Percentiles rank a stretch among this genome's conserved stretches.
Conservation (phyloP, 2,113 vertebrate species). For the Cyanoramphus novaezelandiae region DNA sequence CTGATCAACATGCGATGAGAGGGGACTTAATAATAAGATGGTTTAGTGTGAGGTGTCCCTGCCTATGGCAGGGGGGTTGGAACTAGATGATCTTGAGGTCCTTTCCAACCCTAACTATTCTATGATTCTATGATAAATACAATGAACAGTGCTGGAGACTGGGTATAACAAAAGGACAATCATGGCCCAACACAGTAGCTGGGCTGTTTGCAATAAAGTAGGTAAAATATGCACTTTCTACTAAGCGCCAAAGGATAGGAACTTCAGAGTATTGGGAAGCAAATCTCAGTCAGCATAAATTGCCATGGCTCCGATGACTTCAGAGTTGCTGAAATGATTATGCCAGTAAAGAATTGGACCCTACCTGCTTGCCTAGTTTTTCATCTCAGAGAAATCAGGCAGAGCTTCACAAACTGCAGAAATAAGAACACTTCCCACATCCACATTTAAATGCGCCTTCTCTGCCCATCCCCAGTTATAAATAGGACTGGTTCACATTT, state of each 20-base stretch:
- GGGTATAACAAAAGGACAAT: not conserved
- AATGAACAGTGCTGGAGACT: not conserved
- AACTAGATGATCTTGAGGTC: too few relatives aligned
- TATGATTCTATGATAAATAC: not conserved
- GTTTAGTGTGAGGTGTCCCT: too few relatives aligned
- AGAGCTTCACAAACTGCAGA: not conserved
- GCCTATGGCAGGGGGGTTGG: too few relatives aligned
- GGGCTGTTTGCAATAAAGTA: not conserved
- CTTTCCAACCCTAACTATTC: too few relatives aligned
- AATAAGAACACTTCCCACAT: not conserved
- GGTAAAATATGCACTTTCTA: not conserved
- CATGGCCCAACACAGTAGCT: not conserved
- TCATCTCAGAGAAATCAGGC: not conserved
- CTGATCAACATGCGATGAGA: not conserved
- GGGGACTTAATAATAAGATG: not conserved
- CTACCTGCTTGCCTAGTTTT: not conserved
- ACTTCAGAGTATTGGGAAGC: not conserved
- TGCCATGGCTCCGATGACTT: not conserved
- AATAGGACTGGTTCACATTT: conserved; percentile 14
- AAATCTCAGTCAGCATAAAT: not conserved
- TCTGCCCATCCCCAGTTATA: not conserved
- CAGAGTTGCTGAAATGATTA: not conserved
- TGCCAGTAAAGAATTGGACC: not conserved
- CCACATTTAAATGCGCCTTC: not conserved
- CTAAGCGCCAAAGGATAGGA: not conserved